A percentile compares a stretch with the other conserved stretches of the same genome.
These are phyloP conservation scores for Microtus pennsylvanicus DNA, from an alignment of 2,113 vertebrate species.

Conservation along the genomic window DNA sequence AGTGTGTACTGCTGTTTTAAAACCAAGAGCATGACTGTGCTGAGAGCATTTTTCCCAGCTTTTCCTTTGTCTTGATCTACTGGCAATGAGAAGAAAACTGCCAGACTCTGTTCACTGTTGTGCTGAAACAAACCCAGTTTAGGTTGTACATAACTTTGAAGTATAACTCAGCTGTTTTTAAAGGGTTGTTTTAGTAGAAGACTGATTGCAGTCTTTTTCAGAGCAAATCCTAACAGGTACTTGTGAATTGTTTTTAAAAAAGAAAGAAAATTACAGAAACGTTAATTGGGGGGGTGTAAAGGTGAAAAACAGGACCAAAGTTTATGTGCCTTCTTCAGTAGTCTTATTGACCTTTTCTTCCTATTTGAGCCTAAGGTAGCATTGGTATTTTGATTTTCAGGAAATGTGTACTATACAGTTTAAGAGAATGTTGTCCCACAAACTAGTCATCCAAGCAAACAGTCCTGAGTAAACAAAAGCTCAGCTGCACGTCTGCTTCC, in stretches of 20 bases:
- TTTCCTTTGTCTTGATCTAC: constrained; percentile 79
- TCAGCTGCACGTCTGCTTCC: constrained; percentile 75
- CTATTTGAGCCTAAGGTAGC: constrained; percentile 82
- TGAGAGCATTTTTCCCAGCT: constrained; percentile 76
- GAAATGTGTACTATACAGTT: constrained; percentile 74
- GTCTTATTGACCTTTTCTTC: constrained; percentile 82
- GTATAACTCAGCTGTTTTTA: constrained; percentile 70
- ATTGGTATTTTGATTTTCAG: constrained; percentile 68
- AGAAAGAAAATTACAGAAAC: constrained; percentile 73
- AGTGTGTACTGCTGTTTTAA: constrained; percentile 78
- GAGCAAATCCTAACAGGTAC: constrained; percentile 79
- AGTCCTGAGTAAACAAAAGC: constrained; percentile 71
- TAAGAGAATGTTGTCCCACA: constrained; percentile 74
- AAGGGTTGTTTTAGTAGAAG: constrained; percentile 73
- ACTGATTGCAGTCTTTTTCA: constrained; percentile 78
- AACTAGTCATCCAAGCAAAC: constrained; percentile 63
- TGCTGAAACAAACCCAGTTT: constrained; percentile 67
- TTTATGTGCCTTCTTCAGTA: constrained; percentile 91
- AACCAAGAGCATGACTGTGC: constrained; percentile 60
- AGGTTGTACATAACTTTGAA: constrained; percentile 76
- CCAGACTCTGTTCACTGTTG: constrained; percentile 77
- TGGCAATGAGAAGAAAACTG: constrained; percentile 83
- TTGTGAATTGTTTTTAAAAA: constrained; percentile 76
- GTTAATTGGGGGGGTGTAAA: constrained; percentile 81
- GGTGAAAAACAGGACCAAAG: constrained; percentile 90